Evolutionary conservation across 92 coral and sea anemone species (phyloP).

Genomic region (Paramuricea clavata): DNA sequence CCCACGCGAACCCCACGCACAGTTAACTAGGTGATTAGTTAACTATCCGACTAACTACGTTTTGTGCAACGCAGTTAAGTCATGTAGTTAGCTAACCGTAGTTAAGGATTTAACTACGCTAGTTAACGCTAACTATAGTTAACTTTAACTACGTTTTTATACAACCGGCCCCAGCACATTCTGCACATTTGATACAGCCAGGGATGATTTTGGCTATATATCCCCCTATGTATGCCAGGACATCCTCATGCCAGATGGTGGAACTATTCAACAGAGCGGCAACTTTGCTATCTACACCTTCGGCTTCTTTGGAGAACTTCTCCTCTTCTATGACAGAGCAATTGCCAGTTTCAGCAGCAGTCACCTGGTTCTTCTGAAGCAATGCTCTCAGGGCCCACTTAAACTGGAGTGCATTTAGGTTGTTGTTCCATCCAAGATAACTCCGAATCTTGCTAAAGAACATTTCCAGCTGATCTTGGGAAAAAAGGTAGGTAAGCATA

Average conservation of each 20-base stretch:
- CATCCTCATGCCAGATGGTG: slow-evolving; percentile 34
- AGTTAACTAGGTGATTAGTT: no score
- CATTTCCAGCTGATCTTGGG: slow-evolving; percentile 32
- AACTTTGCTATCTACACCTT: not conserved
- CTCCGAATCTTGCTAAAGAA: slow-evolving; percentile 15
- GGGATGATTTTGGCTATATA: slow-evolving; percentile 25
- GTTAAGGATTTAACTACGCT: no score
- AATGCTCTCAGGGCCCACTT: slow-evolving; percentile 34
- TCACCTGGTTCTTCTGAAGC: slow-evolving; percentile 6
- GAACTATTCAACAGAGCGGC: not conserved
- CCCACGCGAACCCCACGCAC: no score
- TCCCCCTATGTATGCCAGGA: slow-evolving; percentile 40
- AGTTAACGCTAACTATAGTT: no score
- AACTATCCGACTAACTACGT: no score
- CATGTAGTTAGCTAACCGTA: no score
- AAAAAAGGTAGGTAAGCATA: slow-evolving; percentile 13
- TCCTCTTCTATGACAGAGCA: slow-evolving; percentile 20
- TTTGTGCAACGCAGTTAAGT: no score
- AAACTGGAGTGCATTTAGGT: not conserved
- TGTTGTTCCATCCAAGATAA: slow-evolving; percentile 19
- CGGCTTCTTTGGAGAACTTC: not conserved
- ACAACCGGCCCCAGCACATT: no score
- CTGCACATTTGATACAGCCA: slow-evolving; percentile 20
- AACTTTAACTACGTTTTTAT: no score
- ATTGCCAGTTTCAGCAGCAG: slow-evolving; percentile 11